Conservation (phyloP, 2,797 vertebrate species). For the Florisuga fusca region DNA sequence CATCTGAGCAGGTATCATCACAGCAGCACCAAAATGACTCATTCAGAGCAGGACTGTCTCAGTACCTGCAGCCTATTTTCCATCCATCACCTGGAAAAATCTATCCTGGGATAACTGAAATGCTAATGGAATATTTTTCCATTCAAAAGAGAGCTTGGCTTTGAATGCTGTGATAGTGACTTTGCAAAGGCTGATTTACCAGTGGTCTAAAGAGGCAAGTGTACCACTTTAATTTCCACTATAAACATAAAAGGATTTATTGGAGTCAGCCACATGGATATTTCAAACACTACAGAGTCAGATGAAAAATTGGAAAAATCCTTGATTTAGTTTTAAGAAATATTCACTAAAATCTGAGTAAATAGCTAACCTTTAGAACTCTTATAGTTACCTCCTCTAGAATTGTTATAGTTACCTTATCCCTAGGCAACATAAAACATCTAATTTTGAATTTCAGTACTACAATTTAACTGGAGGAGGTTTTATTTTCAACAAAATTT, state of each 20-base stretch:
- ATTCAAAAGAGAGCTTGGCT: not conserved
- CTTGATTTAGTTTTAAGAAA: not conserved
- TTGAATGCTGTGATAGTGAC: not conserved
- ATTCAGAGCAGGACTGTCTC: not conserved
- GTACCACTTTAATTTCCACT: not conserved
- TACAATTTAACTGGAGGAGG: not conserved
- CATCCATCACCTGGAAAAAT: not conserved
- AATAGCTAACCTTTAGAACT: not conserved
- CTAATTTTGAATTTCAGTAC: not conserved
- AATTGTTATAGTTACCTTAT: not conserved
- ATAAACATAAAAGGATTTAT: not conserved
- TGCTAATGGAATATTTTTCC: not conserved
- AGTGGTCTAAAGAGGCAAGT: not conserved
- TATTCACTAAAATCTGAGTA: not conserved
- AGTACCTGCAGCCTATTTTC: not conserved
- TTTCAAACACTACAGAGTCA: not conserved
- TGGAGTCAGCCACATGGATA: not conserved
- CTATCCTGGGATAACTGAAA: not conserved
- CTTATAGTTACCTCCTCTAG: not conserved
- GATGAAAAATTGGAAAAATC: not conserved
- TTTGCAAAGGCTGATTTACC: slow-evolving; percentile 22
- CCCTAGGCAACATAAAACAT: not conserved
- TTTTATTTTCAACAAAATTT: not conserved
- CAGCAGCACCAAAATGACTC: not conserved
- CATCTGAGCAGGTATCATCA: not conserved